A percentile compares a stretch with the other conserved stretches of the same genome.
Evolutionary conservation across 2,888 invertebrate genomes (phyloP).

Genomic region (Polymixis lichenea): DNA sequence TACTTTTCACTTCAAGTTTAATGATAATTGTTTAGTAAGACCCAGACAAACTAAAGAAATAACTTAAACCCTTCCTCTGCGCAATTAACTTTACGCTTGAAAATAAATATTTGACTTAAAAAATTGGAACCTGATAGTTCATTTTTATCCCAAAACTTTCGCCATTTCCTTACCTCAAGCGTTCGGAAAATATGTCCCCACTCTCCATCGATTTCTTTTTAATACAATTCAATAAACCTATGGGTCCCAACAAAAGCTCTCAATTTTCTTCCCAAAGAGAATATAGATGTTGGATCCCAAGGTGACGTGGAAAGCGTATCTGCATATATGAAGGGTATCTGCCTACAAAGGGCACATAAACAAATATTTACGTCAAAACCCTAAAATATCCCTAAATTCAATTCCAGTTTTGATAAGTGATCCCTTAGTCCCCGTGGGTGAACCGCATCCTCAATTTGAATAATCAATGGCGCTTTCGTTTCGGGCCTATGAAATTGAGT

Average conservation of each 20-base stretch:
- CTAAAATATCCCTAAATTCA: slow-evolving; percentile 68
- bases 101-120: too few relatives aligned
- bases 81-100: not conserved
- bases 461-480: slow-evolving; percentile 66
- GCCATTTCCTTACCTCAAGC: not conserved
- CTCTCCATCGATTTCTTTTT: slow-evolving; percentile 18
- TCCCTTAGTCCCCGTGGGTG: slow-evolving; percentile 66
- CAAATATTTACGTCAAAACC: slow-evolving; percentile 63
- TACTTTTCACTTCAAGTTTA: too few relatives aligned
- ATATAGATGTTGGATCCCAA: slow-evolving; percentile 54
- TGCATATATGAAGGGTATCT: slow-evolving; percentile 18
- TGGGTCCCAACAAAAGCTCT: slow-evolving; percentile 35
- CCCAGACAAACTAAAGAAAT: not conserved
- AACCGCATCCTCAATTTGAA: slow-evolving; percentile 71
- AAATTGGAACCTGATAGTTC: not conserved
- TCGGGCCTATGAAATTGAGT: slow-evolving; percentile 19
- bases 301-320: slow-evolving; percentile 42
- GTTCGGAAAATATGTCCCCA: slow-evolving; percentile 10
- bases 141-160: slow-evolving; percentile 5
- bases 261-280: slow-evolving; percentile 39
- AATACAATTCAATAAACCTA: slow-evolving; percentile 58
- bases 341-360: slow-evolving; percentile 56
- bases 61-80: not conserved
- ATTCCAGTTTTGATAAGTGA: slow-evolving; percentile 76
- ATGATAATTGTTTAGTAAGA: not conserved